Evolutionary conservation across 2,888 invertebrate genomes (phyloP).

Genomic region (Papilio protenor): DNA sequence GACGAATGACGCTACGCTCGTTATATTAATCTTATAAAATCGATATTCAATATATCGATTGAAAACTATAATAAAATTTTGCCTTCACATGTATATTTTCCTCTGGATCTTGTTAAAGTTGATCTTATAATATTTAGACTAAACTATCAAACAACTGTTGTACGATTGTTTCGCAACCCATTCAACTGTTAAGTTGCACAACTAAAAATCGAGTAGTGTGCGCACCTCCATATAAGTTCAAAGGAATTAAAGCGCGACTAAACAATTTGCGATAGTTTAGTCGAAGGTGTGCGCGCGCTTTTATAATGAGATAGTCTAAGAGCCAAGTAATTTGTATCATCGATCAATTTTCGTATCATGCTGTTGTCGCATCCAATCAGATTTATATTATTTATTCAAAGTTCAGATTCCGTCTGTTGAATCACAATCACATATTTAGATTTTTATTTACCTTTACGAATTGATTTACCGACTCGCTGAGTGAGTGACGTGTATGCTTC

Average conservation of each 20-base stretch:
- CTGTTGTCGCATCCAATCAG: not conserved
- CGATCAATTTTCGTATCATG: not conserved
- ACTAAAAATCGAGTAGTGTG: too few species aligned
- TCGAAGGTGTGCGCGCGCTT: not conserved
- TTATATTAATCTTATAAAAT: constrained; percentile 47
- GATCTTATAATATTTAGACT: not conserved
- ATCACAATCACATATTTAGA: constrained; percentile 2
- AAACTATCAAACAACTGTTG: too few species aligned
- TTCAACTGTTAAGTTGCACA: too few species aligned
- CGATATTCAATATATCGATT: constrained; percentile 46
- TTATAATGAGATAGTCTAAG: not conserved
- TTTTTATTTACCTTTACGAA: constrained; percentile 26
- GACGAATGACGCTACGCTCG: constrained; percentile 49
- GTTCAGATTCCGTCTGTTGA: not conserved
- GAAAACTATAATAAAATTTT: constrained; percentile 22
- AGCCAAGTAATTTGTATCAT: not conserved
- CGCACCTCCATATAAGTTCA: too few species aligned
- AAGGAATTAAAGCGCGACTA: too few species aligned
- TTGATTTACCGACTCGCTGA: constrained; percentile 15
- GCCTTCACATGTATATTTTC: not conserved
- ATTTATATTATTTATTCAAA: not conserved
- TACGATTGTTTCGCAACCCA: too few species aligned
- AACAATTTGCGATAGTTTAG: too few species aligned
- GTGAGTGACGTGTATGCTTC: constrained; percentile 13
- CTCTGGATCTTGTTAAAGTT: not conserved